Evolutionary conservation across 2,797 vertebrate species (phyloP), one percentile per base, ranked within the genome.

Genomic region (Pempheris klunzingeri): DNA sequence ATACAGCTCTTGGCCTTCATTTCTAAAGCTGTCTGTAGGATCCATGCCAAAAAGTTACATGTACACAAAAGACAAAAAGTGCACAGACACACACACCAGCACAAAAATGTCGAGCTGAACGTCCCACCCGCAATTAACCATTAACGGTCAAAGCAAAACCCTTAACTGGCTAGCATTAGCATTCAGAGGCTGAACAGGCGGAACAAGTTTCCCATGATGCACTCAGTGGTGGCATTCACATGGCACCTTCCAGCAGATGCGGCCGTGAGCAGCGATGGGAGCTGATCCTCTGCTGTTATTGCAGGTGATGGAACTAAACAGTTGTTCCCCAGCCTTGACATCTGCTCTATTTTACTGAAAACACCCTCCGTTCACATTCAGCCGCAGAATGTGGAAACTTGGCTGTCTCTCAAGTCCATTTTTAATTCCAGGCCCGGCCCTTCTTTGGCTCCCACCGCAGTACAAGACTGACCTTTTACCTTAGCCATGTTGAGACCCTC

Each of bases 301-400:
- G 34, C 64, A 87, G 77, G 79, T 50, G 69, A 87, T 36, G 78
- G 57, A 74, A 53, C 59, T 14, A 24, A 78, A 53, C 62, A 64
- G 69, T 76, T 65, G 68, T 24, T 61, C 67, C 43, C 32, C 32
- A 43, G 50, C 68, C 52, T 49, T 2, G 67, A 87, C 72, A 81
- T 78, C 76, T 77, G 72, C 72, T 82, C 61, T 68, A 1, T 57
- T 74, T 69, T 18, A 67, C 53, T 66, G 58, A 74, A 78, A 85
- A 85, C 79, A 77, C 54, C 22, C 77, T 68, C 18, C n/a, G n/a
- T 64, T 74, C 63, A 70, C 61, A 65, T 72, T 63, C 54, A 68
- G 49, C 22, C 38, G 2, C 78, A 84, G 52, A 78, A 81, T 65
- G 75, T 84, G 77, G 85, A 89, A 88, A 80, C 75, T 75, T 83